A percentile compares a stretch with the other conserved stretches of the same genome.
Conservation (phyloP, 2,797 vertebrate genomes). For the Mareca strepera region DNA sequence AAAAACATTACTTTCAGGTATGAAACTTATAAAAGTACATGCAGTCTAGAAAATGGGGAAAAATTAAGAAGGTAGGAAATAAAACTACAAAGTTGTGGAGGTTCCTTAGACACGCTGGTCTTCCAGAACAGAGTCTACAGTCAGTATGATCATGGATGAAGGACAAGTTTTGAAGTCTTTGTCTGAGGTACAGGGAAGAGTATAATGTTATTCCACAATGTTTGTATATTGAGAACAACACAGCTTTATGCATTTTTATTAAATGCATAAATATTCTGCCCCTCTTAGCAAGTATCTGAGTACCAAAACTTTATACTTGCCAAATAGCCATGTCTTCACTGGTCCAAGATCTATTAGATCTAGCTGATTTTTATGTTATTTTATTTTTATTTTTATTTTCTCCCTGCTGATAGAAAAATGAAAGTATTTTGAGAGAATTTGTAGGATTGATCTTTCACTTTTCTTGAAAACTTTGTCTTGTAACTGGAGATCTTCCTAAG, state of each 20-base stretch:
- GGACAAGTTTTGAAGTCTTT: neutral
- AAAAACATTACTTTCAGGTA: neutral
- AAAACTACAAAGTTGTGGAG: neutral
- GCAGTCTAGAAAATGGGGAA: neutral
- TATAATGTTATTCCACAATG: neutral
- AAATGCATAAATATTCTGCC: neutral
- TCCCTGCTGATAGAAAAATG: neutral
- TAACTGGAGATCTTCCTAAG: neutral
- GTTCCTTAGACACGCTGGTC: neutral
- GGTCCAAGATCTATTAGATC: neutral
- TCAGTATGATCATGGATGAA: rapidly evolving
- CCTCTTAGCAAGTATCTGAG: neutral
- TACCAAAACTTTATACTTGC: neutral
- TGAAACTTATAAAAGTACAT: neutral
- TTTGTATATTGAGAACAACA: neutral
- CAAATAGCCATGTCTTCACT: neutral
- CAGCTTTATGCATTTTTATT: neutral
- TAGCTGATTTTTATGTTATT: neutral
- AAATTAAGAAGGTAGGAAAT: neutral
- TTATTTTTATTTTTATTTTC: neutral
- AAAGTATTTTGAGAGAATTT: neutral
- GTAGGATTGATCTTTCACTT: neutral
- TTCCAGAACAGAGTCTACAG: neutral
- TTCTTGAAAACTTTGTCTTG: neutral
- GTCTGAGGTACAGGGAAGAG: neutral